Conservation (phyloP, 2,888 invertebrate genomes). For the Eucera pruinosa region DNA sequence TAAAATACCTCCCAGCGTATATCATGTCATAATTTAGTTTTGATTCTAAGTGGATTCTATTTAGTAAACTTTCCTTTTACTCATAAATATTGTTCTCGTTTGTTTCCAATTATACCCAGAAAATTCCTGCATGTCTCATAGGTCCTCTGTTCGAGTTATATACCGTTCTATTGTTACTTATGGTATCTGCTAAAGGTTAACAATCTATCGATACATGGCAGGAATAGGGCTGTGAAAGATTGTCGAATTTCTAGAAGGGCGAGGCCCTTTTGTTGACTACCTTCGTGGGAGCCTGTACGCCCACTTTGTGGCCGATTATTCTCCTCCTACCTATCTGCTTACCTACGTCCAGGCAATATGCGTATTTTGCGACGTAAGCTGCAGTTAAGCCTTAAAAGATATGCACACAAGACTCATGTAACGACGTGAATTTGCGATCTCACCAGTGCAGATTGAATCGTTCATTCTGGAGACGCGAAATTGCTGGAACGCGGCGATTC, state of each 20-base stretch:
- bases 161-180: neutral
- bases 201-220: constrained; percentile 20
- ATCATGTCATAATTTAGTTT: too few species aligned
- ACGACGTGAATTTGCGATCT: constrained; percentile 67
- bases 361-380: constrained; percentile 55
- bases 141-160: neutral
- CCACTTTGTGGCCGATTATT: constrained; percentile 51
- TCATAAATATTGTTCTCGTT: neutral
- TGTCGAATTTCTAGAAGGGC: constrained; percentile 60
- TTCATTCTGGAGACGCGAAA: constrained; percentile 54
- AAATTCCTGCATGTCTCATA: neutral
- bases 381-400: constrained; percentile 59
- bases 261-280: constrained; percentile 50
- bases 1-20: too few species aligned
- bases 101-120: neutral
- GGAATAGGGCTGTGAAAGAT: constrained; percentile 39
- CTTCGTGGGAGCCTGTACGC: constrained; percentile 51
- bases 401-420: constrained; percentile 50
- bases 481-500: constrained; percentile 41
- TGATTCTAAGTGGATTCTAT: too few species aligned
- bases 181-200: neutral
- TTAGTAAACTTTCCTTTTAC: too few species aligned
- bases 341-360: constrained; percentile 30
- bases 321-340: constrained; percentile 52
- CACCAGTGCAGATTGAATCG: constrained; percentile 62